Percentiles rank a stretch among this genome's conserved stretches.
These are phyloP conservation scores for Physocephala rufipes DNA, from an alignment of 2,888 invertebrate species.

Conservation along the genomic window DNA sequence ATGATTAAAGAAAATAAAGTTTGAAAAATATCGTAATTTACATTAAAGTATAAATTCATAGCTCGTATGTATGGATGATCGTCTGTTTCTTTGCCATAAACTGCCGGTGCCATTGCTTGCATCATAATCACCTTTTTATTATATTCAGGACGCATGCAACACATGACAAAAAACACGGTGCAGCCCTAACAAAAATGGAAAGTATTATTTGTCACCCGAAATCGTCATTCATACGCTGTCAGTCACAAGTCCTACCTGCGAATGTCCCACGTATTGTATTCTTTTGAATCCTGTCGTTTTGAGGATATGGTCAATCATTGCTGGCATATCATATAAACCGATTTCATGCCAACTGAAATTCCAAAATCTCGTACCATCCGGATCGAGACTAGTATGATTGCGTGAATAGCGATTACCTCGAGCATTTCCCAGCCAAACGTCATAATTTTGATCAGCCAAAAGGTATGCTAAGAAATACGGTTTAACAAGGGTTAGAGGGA, in stretches of 20 bases:
- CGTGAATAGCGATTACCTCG: slow-evolving; percentile 65
- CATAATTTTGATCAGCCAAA: slow-evolving; percentile 66
- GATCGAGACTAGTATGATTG: slow-evolving; percentile 60
- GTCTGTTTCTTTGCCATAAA: slow-evolving; percentile 67
- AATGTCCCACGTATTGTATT: slow-evolving; percentile 73
- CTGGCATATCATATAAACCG: slow-evolving; percentile 81
- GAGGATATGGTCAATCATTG: slow-evolving; percentile 78
- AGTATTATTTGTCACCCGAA: no score
- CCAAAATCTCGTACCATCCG: slow-evolving; percentile 70
- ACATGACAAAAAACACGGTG: slow-evolving; percentile 75
- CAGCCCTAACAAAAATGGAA: slow-evolving; percentile 69
- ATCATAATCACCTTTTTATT: slow-evolving; percentile 74
- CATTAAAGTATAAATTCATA: slow-evolving; percentile 61
- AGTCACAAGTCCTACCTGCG: slow-evolving; percentile 66
- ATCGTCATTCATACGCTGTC: background rate
- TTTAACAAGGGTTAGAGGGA: background rate
- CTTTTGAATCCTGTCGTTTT: slow-evolving; percentile 66
- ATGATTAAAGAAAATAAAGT: background rate
- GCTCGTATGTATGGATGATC: slow-evolving; percentile 62
- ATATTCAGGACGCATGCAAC: slow-evolving; percentile 72
- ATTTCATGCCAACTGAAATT: slow-evolving; percentile 87
- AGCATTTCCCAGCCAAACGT: slow-evolving; percentile 65
- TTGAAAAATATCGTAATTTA: slow-evolving; percentile 45
- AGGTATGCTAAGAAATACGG: slow-evolving; percentile 60
- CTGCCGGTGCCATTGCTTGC: slow-evolving; percentile 77